Conservation (phyloP, 2,113 vertebrate genomes). For the Myiopsitta monachus region DNA sequence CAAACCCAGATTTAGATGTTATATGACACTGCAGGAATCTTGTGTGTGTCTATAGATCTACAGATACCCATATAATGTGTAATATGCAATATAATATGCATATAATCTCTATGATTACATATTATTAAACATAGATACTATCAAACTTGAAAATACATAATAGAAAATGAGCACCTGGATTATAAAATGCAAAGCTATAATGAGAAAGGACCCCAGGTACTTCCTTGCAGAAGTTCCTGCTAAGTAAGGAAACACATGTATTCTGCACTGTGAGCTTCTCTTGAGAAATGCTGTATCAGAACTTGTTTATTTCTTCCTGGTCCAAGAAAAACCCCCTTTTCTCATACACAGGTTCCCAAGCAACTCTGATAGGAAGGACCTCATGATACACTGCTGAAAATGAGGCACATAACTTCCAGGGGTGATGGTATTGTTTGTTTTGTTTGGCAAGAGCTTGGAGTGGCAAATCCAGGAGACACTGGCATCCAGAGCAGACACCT, state of each 20-base stretch:
- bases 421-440: not conserved
- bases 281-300: not conserved
- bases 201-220: not conserved
- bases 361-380: slow-evolving; percentile 7
- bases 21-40: not conserved
- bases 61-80: not conserved
- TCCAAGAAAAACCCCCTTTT: not conserved
- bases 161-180: not conserved
- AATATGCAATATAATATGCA: not conserved
- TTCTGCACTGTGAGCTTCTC: not conserved
- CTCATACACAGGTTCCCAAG: not conserved
- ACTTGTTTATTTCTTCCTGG: not conserved
- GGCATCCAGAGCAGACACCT: slow-evolving; percentile 38
- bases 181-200: not conserved
- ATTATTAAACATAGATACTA: not conserved
- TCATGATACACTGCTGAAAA: not conserved
- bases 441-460: not conserved
- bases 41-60: not conserved
- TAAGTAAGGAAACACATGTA: not conserved
- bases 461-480: slow-evolving; percentile 7
- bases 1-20: not conserved
- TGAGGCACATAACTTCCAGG: not conserved
- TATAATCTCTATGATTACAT: not conserved
- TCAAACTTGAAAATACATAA: not conserved
- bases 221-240: not conserved